A percentile compares a stretch with the other conserved stretches of the same genome.
These are phyloP conservation scores for Oostethus manadensis DNA, from an alignment of 2,113 vertebrate genomes.

Conservation along the genomic window DNA sequence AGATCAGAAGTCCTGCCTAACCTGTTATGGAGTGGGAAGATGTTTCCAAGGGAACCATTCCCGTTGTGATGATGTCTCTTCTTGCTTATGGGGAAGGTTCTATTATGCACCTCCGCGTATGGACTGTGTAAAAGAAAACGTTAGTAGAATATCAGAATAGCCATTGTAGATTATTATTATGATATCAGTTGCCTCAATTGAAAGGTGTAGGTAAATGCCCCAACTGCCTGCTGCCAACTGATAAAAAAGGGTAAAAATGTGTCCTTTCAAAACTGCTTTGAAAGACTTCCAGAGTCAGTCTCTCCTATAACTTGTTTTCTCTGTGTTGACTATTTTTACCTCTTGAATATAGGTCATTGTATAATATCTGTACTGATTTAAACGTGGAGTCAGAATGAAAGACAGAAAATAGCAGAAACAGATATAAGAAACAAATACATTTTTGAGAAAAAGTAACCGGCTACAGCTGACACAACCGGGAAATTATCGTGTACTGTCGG, in stretches of 20 bases:
- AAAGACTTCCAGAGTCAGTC: neutral
- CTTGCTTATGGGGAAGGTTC: conserved; percentile 34
- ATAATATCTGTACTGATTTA: conserved; percentile 2
- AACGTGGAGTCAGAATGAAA: conserved; percentile 14
- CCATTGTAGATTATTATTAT: too few species aligned
- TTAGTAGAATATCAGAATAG: conserved; percentile 5
- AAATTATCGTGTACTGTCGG: neutral
- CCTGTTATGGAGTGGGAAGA: conserved; percentile 30
- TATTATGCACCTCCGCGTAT: conserved; percentile 20
- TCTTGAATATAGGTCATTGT: conserved; percentile 2
- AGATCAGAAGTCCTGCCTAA: neutral
- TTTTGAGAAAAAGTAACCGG: too few species aligned
- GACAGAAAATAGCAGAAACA: neutral
- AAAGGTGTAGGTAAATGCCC: neutral
- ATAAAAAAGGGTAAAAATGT: neutral
- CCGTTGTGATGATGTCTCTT: conserved; percentile 41
- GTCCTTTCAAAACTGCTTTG: neutral
- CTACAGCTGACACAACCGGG: neutral
- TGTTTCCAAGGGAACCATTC: conserved; percentile 49
- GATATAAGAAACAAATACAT: neutral
- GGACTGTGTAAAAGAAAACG: neutral
- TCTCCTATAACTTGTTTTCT: neutral
- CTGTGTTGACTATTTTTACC: neutral
- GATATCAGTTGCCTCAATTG: conserved; percentile 6
- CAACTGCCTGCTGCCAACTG: neutral